Conservation (phyloP, 2,113 vertebrate species). For the Lycocorax pyrrhopterus region DNA sequence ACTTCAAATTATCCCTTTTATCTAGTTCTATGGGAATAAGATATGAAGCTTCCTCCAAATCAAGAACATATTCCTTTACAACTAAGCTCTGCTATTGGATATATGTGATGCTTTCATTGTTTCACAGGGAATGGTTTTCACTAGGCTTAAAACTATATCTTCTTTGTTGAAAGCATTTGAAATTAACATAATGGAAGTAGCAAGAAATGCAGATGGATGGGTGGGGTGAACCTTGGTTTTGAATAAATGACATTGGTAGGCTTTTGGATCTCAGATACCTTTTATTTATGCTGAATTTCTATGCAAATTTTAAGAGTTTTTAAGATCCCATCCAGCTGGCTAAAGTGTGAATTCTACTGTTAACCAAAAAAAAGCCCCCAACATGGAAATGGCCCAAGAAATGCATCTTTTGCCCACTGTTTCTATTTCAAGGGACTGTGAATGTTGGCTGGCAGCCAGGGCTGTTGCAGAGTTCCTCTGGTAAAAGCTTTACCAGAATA, state of each 20-base stretch:
- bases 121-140: background rate
- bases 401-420: background rate
- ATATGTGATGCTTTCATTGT: background rate
- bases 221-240: background rate
- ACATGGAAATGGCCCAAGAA: background rate
- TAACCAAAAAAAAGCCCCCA: background rate
- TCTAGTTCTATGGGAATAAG: background rate
- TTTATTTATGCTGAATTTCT: background rate
- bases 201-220: background rate
- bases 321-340: background rate
- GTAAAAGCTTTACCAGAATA: background rate
- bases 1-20: background rate
- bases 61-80: background rate
- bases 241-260: background rate
- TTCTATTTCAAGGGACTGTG: background rate
- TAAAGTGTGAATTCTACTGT: background rate
- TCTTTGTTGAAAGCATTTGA: background rate
- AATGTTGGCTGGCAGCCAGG: background rate
- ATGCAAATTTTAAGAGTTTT: background rate
- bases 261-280: background rate
- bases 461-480: background rate
- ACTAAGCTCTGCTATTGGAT: background rate
- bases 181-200: background rate
- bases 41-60: background rate
- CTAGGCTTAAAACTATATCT: background rate